Conservation (phyloP, 2,113 vertebrate genomes). For the Chauna torquata region DNA sequence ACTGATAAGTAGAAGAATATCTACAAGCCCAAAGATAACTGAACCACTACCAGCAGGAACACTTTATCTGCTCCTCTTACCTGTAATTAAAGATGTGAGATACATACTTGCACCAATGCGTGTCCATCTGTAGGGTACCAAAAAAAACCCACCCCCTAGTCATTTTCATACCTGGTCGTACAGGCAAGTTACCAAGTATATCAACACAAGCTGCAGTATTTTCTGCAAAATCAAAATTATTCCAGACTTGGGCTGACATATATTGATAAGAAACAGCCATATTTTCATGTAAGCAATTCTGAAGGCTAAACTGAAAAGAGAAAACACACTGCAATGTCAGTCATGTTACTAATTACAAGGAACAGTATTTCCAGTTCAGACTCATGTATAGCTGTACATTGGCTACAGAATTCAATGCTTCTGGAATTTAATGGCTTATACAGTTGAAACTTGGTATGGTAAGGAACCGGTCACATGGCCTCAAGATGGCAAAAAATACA, state of each 20-base stretch:
- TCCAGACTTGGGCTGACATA: neutral
- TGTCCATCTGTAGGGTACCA: neutral
- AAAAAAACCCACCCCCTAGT: too few relatives aligned
- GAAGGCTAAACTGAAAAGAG: neutral
- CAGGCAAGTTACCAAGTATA: neutral
- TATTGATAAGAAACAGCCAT: neutral
- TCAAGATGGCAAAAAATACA: neutral
- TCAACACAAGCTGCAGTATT: neutral
- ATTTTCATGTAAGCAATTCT: neutral
- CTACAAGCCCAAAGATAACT: neutral
- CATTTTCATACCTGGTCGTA: neutral
- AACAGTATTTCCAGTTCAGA: neutral
- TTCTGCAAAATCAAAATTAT: neutral
- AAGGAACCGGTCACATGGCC: neutral
- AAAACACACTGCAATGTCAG: neutral
- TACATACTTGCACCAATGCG: neutral
- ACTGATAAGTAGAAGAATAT: neutral
- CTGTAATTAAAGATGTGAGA: conserved; percentile 16
- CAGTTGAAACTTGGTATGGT: neutral
- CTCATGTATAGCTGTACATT: neutral
- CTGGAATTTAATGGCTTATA: neutral
- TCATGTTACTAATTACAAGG: neutral
- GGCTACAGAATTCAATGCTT: neutral
- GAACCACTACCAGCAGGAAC: neutral
- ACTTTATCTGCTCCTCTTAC: conserved; percentile 1